A percentile compares a stretch with the other conserved stretches of the same genome.
These are phyloP conservation scores for Ciconia boyciana DNA, from an alignment of 2,113 vertebrate species.

Conservation along the genomic window DNA sequence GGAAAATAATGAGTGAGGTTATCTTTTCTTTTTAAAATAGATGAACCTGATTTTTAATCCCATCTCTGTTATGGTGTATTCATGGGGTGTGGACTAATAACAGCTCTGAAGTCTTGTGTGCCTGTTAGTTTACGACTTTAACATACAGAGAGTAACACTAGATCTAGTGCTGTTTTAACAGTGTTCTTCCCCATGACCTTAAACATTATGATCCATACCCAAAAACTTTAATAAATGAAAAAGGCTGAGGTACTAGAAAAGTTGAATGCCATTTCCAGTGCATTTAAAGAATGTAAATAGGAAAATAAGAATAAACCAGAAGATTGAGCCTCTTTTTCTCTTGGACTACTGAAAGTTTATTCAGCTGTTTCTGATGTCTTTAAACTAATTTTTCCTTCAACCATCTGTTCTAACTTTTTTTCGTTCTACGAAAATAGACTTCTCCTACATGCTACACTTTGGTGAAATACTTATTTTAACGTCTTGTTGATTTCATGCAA, in stretches of 20 bases:
- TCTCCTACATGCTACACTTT: slow-evolving; percentile 56
- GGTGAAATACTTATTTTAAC: slow-evolving; percentile 72
- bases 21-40: neutral
- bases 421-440: slow-evolving; percentile 68
- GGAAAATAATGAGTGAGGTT: neutral
- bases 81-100: neutral
- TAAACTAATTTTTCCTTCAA: slow-evolving; percentile 68
- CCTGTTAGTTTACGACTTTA: neutral
- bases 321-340: slow-evolving; percentile 37
- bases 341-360: slow-evolving; percentile 74
- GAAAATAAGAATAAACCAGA: slow-evolving; percentile 47
- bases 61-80: neutral
- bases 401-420: slow-evolving; percentile 72
- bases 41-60: neutral
- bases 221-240: neutral
- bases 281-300: slow-evolving; percentile 56
- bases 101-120: neutral
- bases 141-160: neutral
- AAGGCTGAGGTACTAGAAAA: neutral
- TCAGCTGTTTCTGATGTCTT: slow-evolving; percentile 79
- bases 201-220: neutral
- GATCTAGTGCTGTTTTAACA: neutral
- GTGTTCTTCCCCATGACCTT: neutral
- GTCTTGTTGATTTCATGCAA: slow-evolving; percentile 69
- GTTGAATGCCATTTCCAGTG: neutral